Evolutionary conservation across 2,888 invertebrate species (phyloP).

Genomic region (Neoitamus cyanurus): DNA sequence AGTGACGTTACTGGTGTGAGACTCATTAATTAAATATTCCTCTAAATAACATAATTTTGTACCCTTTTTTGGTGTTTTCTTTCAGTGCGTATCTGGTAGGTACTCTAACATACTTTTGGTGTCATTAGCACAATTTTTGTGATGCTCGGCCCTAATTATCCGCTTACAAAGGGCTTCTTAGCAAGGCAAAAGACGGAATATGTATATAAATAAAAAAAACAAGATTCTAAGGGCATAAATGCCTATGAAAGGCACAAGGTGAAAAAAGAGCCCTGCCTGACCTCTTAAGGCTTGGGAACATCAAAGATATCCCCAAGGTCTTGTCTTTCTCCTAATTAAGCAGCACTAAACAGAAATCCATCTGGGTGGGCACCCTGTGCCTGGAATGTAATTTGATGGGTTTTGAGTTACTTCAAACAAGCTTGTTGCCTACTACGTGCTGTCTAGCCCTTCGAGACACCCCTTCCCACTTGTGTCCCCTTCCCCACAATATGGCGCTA

Average conservation of each 20-base stretch:
- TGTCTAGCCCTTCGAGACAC: background rate
- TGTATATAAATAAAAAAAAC: background rate
- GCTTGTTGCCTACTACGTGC: background rate
- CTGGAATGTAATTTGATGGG: background rate
- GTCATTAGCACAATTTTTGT: background rate
- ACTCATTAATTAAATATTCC: too few relatives aligned
- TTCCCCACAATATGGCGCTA: background rate
- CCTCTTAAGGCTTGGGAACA: background rate
- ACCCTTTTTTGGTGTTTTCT: too few relatives aligned
- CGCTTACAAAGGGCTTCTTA: background rate
- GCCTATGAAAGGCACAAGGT: background rate
- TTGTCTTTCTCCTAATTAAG: conserved; percentile 4
- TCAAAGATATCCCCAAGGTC: conserved; percentile 10
- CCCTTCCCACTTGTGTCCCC: background rate
- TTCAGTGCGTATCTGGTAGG: too few relatives aligned
- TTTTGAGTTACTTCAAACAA: conserved; percentile 8
- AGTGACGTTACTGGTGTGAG: too few relatives aligned
- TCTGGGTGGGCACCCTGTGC: background rate
- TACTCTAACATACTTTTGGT: background rate
- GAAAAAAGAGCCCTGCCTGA: background rate
- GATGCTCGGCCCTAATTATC: background rate
- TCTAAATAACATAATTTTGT: too few relatives aligned
- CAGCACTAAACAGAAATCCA: conserved; percentile 2
- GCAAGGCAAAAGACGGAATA: background rate
- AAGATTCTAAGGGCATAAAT: background rate